Evolutionary conservation across 2,888 invertebrate genomes (phyloP).

Genomic region (Drosophila diplacantha): DNA sequence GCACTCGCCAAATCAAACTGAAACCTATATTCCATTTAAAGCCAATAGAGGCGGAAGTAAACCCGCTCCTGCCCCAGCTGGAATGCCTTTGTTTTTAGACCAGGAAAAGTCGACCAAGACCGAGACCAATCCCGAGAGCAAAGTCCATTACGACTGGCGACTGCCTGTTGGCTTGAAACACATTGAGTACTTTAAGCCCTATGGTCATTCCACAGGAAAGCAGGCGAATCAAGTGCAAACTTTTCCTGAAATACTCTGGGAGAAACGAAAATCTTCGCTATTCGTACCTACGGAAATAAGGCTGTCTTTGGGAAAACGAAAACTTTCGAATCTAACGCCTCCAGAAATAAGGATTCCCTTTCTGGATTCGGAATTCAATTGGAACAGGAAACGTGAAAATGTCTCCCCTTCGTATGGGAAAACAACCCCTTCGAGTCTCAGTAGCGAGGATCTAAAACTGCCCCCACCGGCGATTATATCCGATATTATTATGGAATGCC

Average conservation of each 20-base stretch:
- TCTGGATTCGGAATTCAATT: not conserved
- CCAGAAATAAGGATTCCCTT: not conserved
- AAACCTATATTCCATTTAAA: not conserved
- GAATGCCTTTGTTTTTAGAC: not conserved
- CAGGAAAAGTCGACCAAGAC: not conserved
- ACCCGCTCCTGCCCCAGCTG: too few relatives aligned
- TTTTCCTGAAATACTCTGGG: not conserved
- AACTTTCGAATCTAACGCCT: too few relatives aligned
- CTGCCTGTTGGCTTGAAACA: not conserved
- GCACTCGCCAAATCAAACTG: fast-evolving
- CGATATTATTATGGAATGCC: not conserved
- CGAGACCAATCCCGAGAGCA: not conserved
- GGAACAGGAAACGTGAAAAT: fast-evolving
- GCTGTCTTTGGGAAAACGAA: too few relatives aligned
- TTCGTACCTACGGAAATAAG: too few relatives aligned
- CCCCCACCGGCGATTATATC: not conserved
- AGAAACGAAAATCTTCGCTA: not conserved
- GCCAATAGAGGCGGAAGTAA: not conserved
- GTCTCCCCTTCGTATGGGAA: not conserved
- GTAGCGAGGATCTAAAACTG: not conserved
- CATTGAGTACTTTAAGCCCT: not conserved
- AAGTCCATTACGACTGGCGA: not conserved
- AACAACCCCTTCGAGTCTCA: not conserved
- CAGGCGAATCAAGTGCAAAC: not conserved
- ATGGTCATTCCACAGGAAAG: not conserved